Evolutionary conservation across 2,797 vertebrate genomes (phyloP).

Genomic region (Gambusia yucatana): DNA sequence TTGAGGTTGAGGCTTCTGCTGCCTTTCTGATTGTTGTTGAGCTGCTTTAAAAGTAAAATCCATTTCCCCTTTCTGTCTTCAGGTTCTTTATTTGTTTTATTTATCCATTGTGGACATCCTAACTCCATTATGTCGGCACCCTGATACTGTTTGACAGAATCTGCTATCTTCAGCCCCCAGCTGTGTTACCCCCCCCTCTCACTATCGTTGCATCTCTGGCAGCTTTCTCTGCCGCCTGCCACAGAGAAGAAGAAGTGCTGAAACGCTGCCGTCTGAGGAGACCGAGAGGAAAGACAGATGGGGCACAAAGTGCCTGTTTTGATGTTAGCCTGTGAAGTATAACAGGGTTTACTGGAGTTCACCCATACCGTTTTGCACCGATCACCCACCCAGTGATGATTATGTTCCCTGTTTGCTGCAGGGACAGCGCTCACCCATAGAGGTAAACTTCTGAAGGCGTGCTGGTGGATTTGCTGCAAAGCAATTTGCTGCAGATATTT

Average conservation of each 20-base stretch:
- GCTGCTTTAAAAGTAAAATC: slow-evolving; percentile 68
- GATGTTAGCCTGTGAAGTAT: slow-evolving; percentile 37
- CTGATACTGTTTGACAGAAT: slow-evolving; percentile 83
- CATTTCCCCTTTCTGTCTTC: slow-evolving; percentile 39
- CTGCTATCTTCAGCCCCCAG: slow-evolving; percentile 86
- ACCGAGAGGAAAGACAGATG: slow-evolving; percentile 36
- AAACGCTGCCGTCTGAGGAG: slow-evolving; percentile 61
- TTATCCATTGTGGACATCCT: slow-evolving; percentile 57
- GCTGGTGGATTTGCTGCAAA: background rate
- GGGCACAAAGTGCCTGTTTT: slow-evolving; percentile 42
- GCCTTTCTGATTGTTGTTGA: slow-evolving; percentile 41
- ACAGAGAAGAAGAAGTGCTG: slow-evolving; percentile 50
- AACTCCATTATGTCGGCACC: slow-evolving; percentile 86
- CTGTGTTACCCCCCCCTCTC: slow-evolving; percentile 70
- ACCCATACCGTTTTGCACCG: background rate
- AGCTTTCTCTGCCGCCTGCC: slow-evolving; percentile 74
- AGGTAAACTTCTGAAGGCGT: background rate
- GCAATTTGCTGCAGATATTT: background rate
- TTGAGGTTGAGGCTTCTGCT: slow-evolving; percentile 48
- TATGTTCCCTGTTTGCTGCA: background rate
- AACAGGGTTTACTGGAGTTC: slow-evolving; percentile 8
- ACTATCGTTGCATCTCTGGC: slow-evolving; percentile 82
- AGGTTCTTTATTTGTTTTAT: slow-evolving; percentile 47
- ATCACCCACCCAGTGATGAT: background rate
- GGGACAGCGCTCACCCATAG: background rate